Evolutionary conservation across 2,113 vertebrate genomes (phyloP).

Genomic region (Turdus rufiventris): DNA sequence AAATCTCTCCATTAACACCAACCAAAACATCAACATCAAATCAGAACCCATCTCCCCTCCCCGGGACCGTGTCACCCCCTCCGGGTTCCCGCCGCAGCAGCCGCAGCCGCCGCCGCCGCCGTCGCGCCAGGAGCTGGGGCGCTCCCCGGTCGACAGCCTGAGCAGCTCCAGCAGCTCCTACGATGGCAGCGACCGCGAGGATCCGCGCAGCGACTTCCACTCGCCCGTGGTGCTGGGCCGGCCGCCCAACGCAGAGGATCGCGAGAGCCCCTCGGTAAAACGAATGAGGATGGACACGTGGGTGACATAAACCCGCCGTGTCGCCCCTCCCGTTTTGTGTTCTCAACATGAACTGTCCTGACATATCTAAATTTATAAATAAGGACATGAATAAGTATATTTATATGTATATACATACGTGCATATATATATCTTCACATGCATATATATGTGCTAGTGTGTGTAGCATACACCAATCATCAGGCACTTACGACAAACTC

Average conservation of each 20-base stretch:
- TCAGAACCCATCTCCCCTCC: conserved; percentile 97
- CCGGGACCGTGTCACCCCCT: conserved; percentile 89
- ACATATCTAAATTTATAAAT: conserved; percentile 82
- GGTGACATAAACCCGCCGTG: conserved; percentile 86
- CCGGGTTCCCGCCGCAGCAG: conserved; percentile 81
- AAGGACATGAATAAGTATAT: conserved; percentile 78
- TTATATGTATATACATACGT: conserved; percentile 82
- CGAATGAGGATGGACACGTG: conserved; percentile 97
- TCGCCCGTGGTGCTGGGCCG: conserved; percentile 86
- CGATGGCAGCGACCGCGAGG: conserved; percentile 94
- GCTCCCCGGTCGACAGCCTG: conserved; percentile 95
- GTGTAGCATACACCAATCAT: conserved; percentile 75
- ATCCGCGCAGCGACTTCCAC: conserved; percentile 90
- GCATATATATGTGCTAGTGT: conserved; percentile 77
- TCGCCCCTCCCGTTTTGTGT: conserved; percentile 6
- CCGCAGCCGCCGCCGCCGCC: conserved; percentile 75
- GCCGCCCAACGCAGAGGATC: conserved; percentile 81
- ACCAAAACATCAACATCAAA: conserved; percentile 96
- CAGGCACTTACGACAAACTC: conserved; percentile 90
- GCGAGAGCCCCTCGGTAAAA: conserved; percentile 93
- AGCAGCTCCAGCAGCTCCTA: conserved; percentile 98
- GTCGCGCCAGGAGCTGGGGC: conserved; percentile 90
- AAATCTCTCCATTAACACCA: conserved; percentile 92
- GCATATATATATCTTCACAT: conserved; percentile 72
- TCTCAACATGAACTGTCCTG: conserved; percentile 75